Evolutionary conservation across 1,140 invertebrate species (phyloP).

Genomic region (Drosophila trapezifrons): DNA sequence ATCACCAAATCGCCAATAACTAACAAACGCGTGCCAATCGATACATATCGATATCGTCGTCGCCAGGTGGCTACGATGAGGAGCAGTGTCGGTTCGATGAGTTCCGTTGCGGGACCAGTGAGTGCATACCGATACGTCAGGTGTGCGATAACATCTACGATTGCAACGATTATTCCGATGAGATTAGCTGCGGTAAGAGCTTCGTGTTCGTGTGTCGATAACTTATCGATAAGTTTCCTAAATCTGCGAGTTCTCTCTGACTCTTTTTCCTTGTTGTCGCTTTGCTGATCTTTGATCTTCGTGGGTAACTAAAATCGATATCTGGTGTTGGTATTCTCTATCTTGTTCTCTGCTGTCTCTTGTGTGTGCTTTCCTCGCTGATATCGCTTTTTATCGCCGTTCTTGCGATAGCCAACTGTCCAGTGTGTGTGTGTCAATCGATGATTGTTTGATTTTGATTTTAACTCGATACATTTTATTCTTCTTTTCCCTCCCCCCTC

Average conservation of each 20-base stretch:
- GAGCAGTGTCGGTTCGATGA: constrained; percentile 84
- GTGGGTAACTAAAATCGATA: constrained; percentile 49
- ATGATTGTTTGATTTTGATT: constrained; percentile 46
- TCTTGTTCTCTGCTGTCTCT: constrained; percentile 15
- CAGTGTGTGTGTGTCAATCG: constrained; percentile 49
- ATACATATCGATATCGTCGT: constrained; percentile 23
- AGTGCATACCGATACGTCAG: constrained; percentile 87
- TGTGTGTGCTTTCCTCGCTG: constrained; percentile 18
- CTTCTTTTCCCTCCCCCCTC: constrained; percentile 54
- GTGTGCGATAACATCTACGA: constrained; percentile 89
- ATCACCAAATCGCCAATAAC: constrained; percentile 10
- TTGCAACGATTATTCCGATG: constrained; percentile 90
- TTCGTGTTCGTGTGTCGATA: constrained; percentile 22
- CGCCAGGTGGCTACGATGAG: constrained; percentile 63
- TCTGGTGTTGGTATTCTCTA: constrained; percentile 39
- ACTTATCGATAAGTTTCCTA: constrained; percentile 39
- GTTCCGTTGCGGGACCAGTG: constrained; percentile 89
- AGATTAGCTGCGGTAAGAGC: constrained; percentile 89
- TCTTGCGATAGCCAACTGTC: constrained; percentile 21
- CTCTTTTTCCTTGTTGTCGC: background rate
- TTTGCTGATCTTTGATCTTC: constrained; percentile 19
- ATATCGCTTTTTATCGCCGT: constrained; percentile 18
- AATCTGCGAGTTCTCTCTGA: background rate
- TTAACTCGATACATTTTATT: constrained; percentile 64
- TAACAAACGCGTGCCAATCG: constrained; percentile 30